phyloP scores from a whole-genome alignment of 2,113 vertebrate genomes.

The Empidonax alnorum region DNA sequence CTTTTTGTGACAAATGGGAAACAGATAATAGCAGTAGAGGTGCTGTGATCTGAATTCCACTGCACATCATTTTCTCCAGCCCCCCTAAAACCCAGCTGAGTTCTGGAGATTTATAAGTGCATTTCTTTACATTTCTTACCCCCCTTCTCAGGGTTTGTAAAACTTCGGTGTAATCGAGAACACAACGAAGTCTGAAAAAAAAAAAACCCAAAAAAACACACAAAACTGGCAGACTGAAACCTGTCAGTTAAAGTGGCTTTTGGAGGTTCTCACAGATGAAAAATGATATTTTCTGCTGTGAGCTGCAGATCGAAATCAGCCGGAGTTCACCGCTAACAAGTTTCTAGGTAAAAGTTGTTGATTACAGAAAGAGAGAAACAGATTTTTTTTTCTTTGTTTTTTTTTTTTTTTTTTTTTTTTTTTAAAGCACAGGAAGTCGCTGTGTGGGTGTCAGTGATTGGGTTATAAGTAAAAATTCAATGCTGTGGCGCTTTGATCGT shows the following conservation, averaged over 20 bases:
- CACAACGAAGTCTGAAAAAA: background rate
- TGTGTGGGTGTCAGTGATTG: slow-evolving; percentile 85
- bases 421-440: slow-evolving; percentile 77
- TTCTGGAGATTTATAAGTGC: background rate
- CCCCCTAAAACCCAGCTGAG: background rate
- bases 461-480: slow-evolving; percentile 68
- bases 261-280: slow-evolving; percentile 67
- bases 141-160: background rate
- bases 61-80: background rate
- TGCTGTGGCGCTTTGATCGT: slow-evolving; percentile 76
- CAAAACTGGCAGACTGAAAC: slow-evolving; percentile 53
- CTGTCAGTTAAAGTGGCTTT: slow-evolving; percentile 58
- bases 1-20: background rate
- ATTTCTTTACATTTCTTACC: background rate
- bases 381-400: slow-evolving; percentile 55
- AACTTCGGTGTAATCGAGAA: background rate
- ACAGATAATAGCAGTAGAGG: background rate
- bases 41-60: background rate
- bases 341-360: slow-evolving; percentile 87
- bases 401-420: background rate
- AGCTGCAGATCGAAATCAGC: slow-evolving; percentile 73
- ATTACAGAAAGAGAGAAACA: slow-evolving; percentile 82
- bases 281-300: slow-evolving; percentile 66
- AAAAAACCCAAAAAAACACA: too few species aligned
- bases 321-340: slow-evolving; percentile 58